phyloP scores from a whole-genome alignment of 2,797 vertebrate species.

The Semaprochilodus insignis region DNA sequence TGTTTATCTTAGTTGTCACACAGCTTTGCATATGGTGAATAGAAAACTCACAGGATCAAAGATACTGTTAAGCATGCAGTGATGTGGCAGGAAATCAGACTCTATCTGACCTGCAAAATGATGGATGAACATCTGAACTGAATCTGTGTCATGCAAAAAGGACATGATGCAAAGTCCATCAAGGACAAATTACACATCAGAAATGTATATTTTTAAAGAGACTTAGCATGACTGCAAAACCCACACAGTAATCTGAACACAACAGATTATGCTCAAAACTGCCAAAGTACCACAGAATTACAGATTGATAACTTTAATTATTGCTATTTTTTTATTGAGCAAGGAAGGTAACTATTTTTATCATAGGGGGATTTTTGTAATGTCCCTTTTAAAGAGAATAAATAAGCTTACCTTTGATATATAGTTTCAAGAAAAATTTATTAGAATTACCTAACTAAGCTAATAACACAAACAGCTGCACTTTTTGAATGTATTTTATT shows the following conservation, averaged over 20 bases:
- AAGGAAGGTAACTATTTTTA: not conserved
- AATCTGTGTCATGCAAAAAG: not conserved
- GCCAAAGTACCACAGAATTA: not conserved
- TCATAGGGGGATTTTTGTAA: not conserved
- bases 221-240: not conserved
- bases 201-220: not conserved
- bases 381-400: not conserved
- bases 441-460: too few relatives aligned
- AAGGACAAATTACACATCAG: not conserved
- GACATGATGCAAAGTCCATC: not conserved
- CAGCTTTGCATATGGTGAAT: too few relatives aligned
- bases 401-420: not conserved
- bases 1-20: not conserved
- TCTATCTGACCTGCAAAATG: too few relatives aligned
- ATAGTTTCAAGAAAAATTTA: too few relatives aligned
- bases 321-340: not conserved
- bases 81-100: too few relatives aligned
- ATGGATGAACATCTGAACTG: not conserved
- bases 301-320: not conserved
- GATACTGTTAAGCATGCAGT: too few relatives aligned
- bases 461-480: too few relatives aligned
- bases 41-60: not conserved
- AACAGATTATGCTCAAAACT: not conserved
- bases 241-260: too few relatives aligned
- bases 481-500: too few relatives aligned